Evolutionary conservation across 2,797 vertebrate species (phyloP).

Genomic region (Onychomys arenicola): DNA sequence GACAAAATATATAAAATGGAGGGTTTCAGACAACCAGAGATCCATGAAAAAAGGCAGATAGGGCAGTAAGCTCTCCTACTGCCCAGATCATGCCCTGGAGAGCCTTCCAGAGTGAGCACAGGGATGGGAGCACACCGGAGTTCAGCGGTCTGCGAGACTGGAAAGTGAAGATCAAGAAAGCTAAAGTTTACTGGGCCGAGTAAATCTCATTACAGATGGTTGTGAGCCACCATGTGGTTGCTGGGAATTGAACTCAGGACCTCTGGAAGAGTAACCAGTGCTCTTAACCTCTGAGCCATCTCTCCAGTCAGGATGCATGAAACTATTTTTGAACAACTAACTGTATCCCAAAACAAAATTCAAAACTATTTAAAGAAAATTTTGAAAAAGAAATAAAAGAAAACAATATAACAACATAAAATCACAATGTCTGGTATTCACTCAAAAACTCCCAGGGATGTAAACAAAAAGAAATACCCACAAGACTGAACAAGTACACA

Average conservation of each 20-base stretch:
- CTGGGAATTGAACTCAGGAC: too few species aligned
- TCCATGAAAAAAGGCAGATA: background rate
- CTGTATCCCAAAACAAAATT: constrained; percentile 4
- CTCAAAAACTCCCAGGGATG: constrained; percentile 11
- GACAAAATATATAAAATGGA: constrained; percentile 33
- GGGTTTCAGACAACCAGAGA: constrained; percentile 18
- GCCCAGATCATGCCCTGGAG: background rate
- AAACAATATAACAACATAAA: constrained; percentile 34
- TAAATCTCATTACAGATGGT: too few species aligned
- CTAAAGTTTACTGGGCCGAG: background rate
- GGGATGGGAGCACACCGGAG: background rate
- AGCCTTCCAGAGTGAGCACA: background rate
- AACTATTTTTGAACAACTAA: constrained; percentile 59
- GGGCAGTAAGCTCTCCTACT: background rate
- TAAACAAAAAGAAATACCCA: constrained; percentile 34
- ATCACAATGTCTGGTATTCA: constrained; percentile 49
- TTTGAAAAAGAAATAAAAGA: background rate
- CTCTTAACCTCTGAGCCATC: too few species aligned
- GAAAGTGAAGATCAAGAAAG: constrained; percentile 21
- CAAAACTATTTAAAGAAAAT: constrained; percentile 40
- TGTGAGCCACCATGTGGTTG: too few species aligned
- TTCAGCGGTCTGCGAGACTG: background rate
- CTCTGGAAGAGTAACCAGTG: too few species aligned
- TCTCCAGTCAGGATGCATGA: background rate
- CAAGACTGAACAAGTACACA: background rate